phyloP scores from a whole-genome alignment of 2,113 vertebrate species.

The Gallinago paraguaiae region DNA sequence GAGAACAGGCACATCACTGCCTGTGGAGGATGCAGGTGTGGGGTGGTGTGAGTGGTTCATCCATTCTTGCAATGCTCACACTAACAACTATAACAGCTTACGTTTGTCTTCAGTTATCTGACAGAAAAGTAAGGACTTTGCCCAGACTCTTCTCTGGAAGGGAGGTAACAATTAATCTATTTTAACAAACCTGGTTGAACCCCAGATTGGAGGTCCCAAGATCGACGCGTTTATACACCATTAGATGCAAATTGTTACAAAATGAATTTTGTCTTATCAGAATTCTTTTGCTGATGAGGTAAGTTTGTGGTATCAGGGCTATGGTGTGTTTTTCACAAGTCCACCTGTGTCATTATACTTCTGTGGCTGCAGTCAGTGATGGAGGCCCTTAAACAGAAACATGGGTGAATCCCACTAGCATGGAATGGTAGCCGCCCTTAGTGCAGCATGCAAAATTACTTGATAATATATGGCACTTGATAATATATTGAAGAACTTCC shows the following conservation, averaged over 20 bases:
- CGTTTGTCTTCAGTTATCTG: not conserved
- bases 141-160: not conserved
- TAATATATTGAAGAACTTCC: not conserved
- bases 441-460: not conserved
- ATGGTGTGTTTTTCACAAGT: not conserved
- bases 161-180: not conserved
- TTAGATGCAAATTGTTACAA: constrained; percentile 44
- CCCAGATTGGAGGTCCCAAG: not conserved
- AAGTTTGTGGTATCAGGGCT: constrained; percentile 30
- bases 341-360: not conserved
- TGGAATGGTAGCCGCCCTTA: not conserved
- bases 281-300: constrained; percentile 50
- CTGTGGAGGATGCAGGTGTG: not conserved
- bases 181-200: not conserved
- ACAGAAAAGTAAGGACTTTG: not conserved
- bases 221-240: constrained; percentile 3
- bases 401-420: not conserved
- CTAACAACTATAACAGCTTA: not conserved
- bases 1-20: not conserved
- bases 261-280: not conserved
- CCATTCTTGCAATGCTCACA: not conserved
- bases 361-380: not conserved
- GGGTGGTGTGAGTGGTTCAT: not conserved
- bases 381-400: not conserved
- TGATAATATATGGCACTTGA: not conserved